Conservation (phyloP, 2,797 vertebrate species). For the Tamandua tetradactyla region DNA sequence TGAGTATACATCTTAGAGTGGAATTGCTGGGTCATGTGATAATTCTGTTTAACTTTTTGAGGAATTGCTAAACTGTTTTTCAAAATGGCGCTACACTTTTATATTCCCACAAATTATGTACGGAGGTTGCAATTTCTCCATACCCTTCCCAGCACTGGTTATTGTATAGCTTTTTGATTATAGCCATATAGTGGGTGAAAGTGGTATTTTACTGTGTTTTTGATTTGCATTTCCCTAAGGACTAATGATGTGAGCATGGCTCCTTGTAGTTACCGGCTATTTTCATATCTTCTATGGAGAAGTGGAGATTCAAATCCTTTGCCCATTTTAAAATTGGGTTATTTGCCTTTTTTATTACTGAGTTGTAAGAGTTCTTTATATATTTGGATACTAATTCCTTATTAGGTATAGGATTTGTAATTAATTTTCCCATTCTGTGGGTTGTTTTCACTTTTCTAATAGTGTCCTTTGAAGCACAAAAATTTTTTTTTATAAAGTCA, state of each 20-base stretch:
- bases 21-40: background rate
- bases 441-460: conserved; percentile 1
- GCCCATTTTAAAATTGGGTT: background rate
- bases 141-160: background rate
- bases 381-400: background rate
- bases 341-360: background rate
- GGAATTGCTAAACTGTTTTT: background rate
- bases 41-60: conserved; percentile 3
- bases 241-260: background rate
- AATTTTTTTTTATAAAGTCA: conserved; percentile 32
- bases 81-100: background rate
- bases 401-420: background rate
- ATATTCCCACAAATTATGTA: background rate
- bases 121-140: background rate
- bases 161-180: background rate
- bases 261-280: background rate
- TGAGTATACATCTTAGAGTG: background rate
- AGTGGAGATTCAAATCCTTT: background rate
- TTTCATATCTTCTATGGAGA: conserved; percentile 25
- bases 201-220: conserved; percentile 5
- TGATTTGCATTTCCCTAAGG: background rate
- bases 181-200: conserved; percentile 27
- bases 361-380: background rate
- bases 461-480: background rate
- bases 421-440: conserved; percentile 8